These are phyloP conservation scores for Tauraco erythrolophus DNA, from an alignment of 2,113 vertebrate genomes.

Conservation along the genomic window DNA sequence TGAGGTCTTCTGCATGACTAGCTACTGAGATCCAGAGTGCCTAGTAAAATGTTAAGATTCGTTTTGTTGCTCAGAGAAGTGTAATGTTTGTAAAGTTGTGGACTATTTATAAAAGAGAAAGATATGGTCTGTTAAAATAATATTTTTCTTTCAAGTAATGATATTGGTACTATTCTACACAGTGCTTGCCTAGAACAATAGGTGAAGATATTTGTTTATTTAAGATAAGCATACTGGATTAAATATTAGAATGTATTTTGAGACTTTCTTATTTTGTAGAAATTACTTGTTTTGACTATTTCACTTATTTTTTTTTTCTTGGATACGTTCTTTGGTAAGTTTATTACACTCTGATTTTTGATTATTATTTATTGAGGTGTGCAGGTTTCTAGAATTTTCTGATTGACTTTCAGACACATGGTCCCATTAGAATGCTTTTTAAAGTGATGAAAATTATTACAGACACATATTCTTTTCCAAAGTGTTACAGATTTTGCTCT, in stretches of 20 bases:
- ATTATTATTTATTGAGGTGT: neutral
- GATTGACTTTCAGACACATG: neutral
- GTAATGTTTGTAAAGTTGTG: neutral
- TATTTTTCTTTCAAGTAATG: neutral
- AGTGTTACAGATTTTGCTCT: conserved; percentile 37
- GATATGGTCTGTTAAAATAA: neutral
- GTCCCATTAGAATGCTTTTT: neutral
- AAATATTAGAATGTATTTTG: neutral
- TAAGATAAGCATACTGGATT: neutral
- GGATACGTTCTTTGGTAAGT: neutral
- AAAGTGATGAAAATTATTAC: conserved; percentile 2
- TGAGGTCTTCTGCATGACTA: conserved; percentile 30
- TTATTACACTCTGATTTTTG: neutral
- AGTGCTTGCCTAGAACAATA: neutral
- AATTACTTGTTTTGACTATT: neutral
- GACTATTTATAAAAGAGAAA: neutral
- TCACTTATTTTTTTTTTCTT: neutral
- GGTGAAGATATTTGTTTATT: neutral
- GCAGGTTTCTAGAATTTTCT: neutral
- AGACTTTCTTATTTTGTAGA: neutral
- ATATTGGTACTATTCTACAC: neutral
- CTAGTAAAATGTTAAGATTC: neutral
- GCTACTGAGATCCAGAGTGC: neutral
- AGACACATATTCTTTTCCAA: conserved; percentile 17
- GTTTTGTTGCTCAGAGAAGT: neutral